Evolutionary conservation across 2,888 invertebrate species (phyloP).

Genomic region (Phyllotreta striolata): DNA sequence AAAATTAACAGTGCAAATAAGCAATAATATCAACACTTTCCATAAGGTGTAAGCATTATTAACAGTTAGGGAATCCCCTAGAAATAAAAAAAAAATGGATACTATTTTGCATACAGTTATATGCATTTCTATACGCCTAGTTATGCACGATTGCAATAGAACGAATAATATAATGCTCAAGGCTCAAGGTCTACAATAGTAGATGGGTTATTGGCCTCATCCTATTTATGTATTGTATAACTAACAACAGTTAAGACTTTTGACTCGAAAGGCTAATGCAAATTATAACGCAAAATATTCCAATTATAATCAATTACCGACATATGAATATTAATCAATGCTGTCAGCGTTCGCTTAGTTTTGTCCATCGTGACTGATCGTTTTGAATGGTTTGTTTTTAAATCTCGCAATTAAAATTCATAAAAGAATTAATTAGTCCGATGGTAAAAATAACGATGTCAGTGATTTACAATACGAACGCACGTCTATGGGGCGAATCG

Average conservation of each 20-base stretch:
- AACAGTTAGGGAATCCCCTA: no score
- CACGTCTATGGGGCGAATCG: no score
- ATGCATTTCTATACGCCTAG: no score
- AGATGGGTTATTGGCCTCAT: conserved; percentile 20
- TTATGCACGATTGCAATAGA: not conserved
- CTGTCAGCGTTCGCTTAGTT: conserved; percentile 3
- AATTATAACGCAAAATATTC: conserved; percentile 29
- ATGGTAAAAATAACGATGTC: no score
- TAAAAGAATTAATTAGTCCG: not conserved
- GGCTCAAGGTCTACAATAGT: conserved; percentile 8
- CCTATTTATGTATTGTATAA: conserved; percentile 16
- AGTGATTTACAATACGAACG: no score
- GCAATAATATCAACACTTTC: no score
- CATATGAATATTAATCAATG: conserved; percentile 11
- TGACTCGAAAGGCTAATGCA: conserved; percentile 14
- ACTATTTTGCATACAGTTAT: no score
- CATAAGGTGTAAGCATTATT: no score
- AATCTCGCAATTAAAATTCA: not conserved
- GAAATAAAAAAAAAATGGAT: no score
- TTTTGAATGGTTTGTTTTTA: conserved; percentile 9
- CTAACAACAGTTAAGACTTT: conserved; percentile 12
- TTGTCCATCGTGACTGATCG: conserved; percentile 4
- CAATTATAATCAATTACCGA: conserved; percentile 23
- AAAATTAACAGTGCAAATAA: no score
- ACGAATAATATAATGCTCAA: not conserved